phyloP scores from a whole-genome alignment of 2,113 vertebrate species.

The Hemicordylus capensis region DNA sequence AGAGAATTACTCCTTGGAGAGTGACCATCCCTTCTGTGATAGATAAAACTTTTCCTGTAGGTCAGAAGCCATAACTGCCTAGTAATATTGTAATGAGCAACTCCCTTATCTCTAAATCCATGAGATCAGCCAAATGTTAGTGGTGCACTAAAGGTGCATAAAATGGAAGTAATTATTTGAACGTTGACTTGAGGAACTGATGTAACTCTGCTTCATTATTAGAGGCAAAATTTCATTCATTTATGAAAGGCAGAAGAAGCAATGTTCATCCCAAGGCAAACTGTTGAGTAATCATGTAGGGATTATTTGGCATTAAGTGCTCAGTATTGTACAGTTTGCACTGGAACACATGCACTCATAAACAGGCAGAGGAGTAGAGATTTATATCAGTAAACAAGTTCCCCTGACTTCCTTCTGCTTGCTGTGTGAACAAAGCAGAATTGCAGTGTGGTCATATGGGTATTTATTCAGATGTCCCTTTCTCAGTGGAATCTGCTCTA shows the following conservation, averaged over 20 bases:
- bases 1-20: not conserved
- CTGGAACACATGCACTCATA: not conserved
- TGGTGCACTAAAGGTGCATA: not conserved
- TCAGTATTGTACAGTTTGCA: not conserved
- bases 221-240: not conserved
- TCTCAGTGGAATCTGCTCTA: not conserved
- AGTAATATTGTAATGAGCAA: not conserved
- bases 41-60: too few relatives aligned
- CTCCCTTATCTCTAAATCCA: not conserved
- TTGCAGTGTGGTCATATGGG: not conserved
- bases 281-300: not conserved
- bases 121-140: not conserved
- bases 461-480: too few relatives aligned
- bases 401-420: not conserved
- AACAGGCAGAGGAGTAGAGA: not conserved
- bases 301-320: not conserved
- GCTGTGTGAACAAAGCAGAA: not conserved
- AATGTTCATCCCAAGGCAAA: not conserved
- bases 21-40: not conserved
- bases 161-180: not conserved
- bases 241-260: not conserved
- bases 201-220: not conserved
- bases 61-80: too few relatives aligned
- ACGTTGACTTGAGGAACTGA: not conserved
- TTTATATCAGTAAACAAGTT: not conserved